Conservation (phyloP, 2,888 invertebrate genomes). For the Brachycybe producta region DNA sequence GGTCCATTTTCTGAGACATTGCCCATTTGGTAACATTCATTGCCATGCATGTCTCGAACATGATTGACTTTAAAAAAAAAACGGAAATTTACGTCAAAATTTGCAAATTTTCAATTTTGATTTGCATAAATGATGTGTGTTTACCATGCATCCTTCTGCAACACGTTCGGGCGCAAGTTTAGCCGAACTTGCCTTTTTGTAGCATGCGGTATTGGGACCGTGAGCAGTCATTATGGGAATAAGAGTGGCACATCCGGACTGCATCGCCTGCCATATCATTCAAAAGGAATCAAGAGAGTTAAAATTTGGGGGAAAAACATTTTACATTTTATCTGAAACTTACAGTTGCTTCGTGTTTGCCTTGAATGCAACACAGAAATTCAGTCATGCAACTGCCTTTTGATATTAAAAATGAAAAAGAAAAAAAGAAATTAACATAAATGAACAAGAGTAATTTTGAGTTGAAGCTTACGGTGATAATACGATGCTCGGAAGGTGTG, state of each 20-base stretch:
- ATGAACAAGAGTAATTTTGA: too few relatives aligned
- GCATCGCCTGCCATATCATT: constrained; percentile 4
- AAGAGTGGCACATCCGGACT: constrained; percentile 56
- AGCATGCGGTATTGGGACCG: constrained; percentile 85
- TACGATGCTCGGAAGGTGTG: constrained; percentile 95
- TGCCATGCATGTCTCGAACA: constrained; percentile 93
- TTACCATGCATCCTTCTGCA: constrained; percentile 72
- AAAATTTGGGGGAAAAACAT: too few relatives aligned
- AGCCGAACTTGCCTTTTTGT: constrained; percentile 53
- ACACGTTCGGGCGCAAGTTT: constrained; percentile 62
- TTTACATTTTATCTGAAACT: too few relatives aligned
- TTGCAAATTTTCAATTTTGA: background rate
- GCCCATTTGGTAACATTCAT: constrained; percentile 88
- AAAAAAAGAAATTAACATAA: constrained; percentile 22
- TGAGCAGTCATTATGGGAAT: constrained; percentile 98
- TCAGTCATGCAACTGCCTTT: constrained; percentile 97
- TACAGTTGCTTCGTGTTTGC: constrained; percentile 85
- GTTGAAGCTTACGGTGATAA: constrained; percentile 58
- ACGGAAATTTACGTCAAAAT: constrained; percentile 5
- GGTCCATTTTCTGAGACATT: constrained; percentile 69
- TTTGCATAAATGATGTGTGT: background rate
- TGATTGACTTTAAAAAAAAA: constrained; percentile 60
- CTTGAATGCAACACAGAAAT: constrained; percentile 93
- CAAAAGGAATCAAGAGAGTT: background rate
- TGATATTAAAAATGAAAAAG: constrained; percentile 21